Percentiles rank a stretch among this genome's conserved stretches.
Evolutionary conservation across 2,113 vertebrate genomes (phyloP).

Genomic region (Alexandromys fortis): DNA sequence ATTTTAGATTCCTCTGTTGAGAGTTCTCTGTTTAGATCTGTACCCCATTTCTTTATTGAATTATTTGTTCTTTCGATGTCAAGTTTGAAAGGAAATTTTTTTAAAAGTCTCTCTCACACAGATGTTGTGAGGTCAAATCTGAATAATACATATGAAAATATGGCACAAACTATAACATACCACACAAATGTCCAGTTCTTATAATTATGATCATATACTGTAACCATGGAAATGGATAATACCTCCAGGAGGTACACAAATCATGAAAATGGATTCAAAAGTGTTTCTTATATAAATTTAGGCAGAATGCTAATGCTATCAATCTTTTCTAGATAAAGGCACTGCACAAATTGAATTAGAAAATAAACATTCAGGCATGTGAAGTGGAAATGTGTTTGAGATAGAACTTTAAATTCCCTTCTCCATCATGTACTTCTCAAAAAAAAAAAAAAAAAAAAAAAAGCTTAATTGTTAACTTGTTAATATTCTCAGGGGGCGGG

Average conservation of each 20-base stretch:
- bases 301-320: background rate
- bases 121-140: background rate
- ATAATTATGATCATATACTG: background rate
- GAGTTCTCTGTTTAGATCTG: too few relatives aligned
- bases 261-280: constrained; percentile 29
- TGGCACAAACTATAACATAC: constrained; percentile 26
- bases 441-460: background rate
- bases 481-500: background rate
- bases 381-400: constrained; percentile 10
- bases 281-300: constrained; percentile 26
- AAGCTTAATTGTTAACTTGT: background rate
- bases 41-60: too few relatives aligned
- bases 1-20: too few relatives aligned
- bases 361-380: constrained; percentile 26
- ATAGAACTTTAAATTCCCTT: constrained; percentile 45
- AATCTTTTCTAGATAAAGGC: constrained; percentile 30
- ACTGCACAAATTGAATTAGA: constrained; percentile 26
- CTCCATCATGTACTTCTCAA: background rate
- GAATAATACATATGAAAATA: constrained; percentile 25
- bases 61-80: too few relatives aligned
- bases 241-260: background rate
- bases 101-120: constrained; percentile 31
- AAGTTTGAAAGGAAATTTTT: background rate
- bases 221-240: background rate
- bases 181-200: background rate